phyloP scores from a whole-genome alignment of 2,888 invertebrate species.

The Clepsis dumicolana region DNA sequence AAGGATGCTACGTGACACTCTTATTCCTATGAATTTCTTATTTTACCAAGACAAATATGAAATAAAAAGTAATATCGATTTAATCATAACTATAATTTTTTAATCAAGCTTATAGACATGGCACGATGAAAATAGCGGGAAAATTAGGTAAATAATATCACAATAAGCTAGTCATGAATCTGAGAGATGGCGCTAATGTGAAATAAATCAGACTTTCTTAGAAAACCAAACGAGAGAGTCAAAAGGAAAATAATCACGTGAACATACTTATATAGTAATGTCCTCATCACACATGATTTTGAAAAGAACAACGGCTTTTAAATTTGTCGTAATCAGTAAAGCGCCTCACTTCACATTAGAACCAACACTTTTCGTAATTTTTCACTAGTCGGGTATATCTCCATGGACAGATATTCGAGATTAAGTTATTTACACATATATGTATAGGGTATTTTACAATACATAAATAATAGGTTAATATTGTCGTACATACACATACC shows the following conservation, averaged over 20 bases:
- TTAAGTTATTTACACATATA: conserved; percentile 18
- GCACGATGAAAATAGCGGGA: conserved; percentile 50
- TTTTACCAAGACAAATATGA: conserved; percentile 5
- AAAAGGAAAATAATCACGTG: not conserved
- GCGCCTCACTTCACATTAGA: not conserved
- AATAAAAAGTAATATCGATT: not conserved
- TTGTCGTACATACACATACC: conserved; percentile 71
- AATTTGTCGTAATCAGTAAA: not conserved
- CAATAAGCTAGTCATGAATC: conserved; percentile 41
- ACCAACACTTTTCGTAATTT: conserved; percentile 50
- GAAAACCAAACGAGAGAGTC: not conserved
- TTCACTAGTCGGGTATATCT: conserved; percentile 50
- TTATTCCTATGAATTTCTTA: conserved; percentile 13
- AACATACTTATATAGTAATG: not conserved
- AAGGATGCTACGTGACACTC: not conserved
- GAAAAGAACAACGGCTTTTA: not conserved
- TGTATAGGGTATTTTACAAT: conserved; percentile 51
- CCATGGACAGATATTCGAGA: conserved; percentile 19
- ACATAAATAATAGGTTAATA: conserved; percentile 57
- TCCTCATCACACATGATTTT: not conserved
- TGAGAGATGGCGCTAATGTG: not conserved
- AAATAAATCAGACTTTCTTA: not conserved
- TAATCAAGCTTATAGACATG: conserved; percentile 51
- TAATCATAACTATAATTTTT: conserved; percentile 8
- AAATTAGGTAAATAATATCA: conserved; percentile 36